These are phyloP conservation scores for Magallana nippona DNA, from an alignment of 2,888 invertebrate genomes.

Conservation along the genomic window DNA sequence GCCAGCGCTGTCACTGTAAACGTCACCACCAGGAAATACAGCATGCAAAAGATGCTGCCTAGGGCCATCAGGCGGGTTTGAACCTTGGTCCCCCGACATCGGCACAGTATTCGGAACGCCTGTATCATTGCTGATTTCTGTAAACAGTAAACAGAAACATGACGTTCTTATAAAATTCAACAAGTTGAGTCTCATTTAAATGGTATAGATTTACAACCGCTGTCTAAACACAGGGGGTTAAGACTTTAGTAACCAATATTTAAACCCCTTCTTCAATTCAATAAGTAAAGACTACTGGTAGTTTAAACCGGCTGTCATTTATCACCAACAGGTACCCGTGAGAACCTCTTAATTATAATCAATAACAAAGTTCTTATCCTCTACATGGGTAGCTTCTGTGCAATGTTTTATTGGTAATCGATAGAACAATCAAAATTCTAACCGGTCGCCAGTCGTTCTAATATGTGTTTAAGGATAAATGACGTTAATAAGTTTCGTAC, in stretches of 20 bases:
- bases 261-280: conserved; percentile 16
- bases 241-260: conserved; percentile 4
- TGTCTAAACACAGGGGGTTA: background rate
- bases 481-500: too few species aligned
- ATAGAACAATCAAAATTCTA: background rate
- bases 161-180: background rate
- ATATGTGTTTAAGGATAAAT: too few species aligned
- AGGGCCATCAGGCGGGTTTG: conserved; percentile 44
- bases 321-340: background rate
- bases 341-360: background rate
- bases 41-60: conserved; percentile 37
- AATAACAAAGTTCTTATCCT: background rate
- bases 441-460: too few species aligned
- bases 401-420: too few species aligned
- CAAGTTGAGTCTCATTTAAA: conserved; percentile 23
- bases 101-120: background rate
- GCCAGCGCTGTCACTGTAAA: conserved; percentile 46
- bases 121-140: conserved; percentile 16
- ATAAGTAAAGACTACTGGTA: conserved; percentile 8
- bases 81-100: conserved; percentile 7
- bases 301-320: conserved; percentile 6
- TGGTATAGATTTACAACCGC: background rate
- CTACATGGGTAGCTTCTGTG: too few species aligned
- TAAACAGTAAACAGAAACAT: background rate
- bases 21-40: conserved; percentile 53